Evolutionary conservation across 2,888 invertebrate species (phyloP).

Genomic region (Melieria crassipennis): DNA sequence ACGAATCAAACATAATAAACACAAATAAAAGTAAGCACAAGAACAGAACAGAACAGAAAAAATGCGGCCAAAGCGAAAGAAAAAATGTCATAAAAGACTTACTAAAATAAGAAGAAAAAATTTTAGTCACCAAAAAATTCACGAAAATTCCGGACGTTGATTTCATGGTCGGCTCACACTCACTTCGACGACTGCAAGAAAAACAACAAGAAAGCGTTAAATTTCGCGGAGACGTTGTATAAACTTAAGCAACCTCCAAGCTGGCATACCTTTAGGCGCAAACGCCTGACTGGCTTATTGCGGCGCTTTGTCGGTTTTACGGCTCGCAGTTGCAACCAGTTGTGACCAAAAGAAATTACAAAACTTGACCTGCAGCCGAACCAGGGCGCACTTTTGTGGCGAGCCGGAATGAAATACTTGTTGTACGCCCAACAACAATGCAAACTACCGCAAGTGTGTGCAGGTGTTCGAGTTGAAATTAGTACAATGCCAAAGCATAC

Average conservation of each 20-base stretch:
- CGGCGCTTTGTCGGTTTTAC: no score
- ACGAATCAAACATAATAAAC: slow-evolving; percentile 7
- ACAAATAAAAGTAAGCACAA: not conserved
- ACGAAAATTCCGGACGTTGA: no score
- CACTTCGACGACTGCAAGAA: no score
- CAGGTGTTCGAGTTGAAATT: slow-evolving; percentile 27
- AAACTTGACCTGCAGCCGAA: slow-evolving; percentile 16
- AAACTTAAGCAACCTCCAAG: not conserved
- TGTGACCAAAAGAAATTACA: no score
- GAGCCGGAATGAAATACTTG: slow-evolving; percentile 12
- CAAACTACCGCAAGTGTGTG: not conserved
- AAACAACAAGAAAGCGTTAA: no score
- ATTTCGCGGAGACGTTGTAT: no score
- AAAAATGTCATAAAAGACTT: not conserved
- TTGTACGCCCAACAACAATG: slow-evolving; percentile 3
- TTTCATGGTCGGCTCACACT: no score
- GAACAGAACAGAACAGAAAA: slow-evolving; percentile 20
- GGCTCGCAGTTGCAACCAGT: no score
- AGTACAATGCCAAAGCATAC: not conserved
- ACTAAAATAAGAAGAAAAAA: no score
- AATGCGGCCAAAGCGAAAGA: slow-evolving; percentile 11
- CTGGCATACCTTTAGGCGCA: slow-evolving; percentile 8
- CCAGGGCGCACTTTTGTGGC: slow-evolving; percentile 7
- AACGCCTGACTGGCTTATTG: slow-evolving; percentile 11
- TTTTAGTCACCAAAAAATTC: no score